phyloP scores from a whole-genome alignment of 2,113 vertebrate species.

The Semnornis frantzii region DNA sequence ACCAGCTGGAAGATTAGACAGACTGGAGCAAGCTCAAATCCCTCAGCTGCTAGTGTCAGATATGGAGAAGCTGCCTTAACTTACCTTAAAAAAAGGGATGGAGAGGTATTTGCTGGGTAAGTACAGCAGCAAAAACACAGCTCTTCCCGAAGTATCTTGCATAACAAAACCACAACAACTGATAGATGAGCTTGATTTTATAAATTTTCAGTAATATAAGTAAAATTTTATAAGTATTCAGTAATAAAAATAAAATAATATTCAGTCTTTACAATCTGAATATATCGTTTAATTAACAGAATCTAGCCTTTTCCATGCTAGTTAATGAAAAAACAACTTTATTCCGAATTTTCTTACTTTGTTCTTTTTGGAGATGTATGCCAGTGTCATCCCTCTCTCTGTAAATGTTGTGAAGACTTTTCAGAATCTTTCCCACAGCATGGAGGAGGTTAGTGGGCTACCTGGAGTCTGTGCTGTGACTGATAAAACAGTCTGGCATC shows the following conservation, averaged over 20 bases:
- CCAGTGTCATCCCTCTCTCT: not conserved
- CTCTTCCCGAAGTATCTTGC: not conserved
- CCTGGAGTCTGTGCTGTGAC: not conserved
- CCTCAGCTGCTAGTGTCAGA: not conserved
- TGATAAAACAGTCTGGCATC: not conserved
- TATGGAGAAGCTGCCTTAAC: not conserved
- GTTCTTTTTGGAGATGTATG: not conserved
- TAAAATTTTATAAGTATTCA: not conserved
- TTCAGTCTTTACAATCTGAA: no score
- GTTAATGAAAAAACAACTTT: not conserved
- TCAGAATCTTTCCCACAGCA: not conserved
- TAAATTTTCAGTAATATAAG: not conserved
- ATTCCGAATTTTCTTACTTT: not conserved
- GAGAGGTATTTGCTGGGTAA: not conserved
- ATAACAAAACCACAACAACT: not conserved
- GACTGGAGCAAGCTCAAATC: slow-evolving; percentile 19
- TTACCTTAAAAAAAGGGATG: not conserved
- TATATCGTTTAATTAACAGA: not conserved
- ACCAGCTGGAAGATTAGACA: slow-evolving; percentile 26
- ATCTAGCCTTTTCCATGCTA: not conserved
- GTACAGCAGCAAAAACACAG: not conserved
- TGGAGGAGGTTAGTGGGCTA: not conserved
- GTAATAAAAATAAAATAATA: not conserved
- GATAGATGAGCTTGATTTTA: not conserved
- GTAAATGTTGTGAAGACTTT: not conserved